Evolutionary conservation across 2,888 invertebrate species (phyloP), one percentile per base, ranked within the genome.

Genomic region (Epinotia demarniana): DNA sequence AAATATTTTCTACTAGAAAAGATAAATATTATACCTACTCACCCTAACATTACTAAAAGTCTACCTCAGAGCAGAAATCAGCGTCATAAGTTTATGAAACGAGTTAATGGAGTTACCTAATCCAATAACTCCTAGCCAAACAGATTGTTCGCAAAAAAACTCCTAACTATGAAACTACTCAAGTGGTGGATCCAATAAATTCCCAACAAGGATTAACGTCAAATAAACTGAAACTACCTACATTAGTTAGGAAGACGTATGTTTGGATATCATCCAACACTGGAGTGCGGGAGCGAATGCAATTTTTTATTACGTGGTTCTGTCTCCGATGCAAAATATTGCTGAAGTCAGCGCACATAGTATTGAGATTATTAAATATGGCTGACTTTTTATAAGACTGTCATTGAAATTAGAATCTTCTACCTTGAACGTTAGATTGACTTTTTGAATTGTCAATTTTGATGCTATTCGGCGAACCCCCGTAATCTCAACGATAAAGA

Each of bases 151-250:
- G 12, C 61, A 53, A 46, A 71, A 72, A 39, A 72, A 46, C 43
- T 62, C 63, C 43, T 53, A n/a, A n/a, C n/a, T n/a, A 57, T 72
- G 63, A 57, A 72, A 57, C 63, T 57, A 57, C 63, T 57, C 57
- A 43, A 68, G 57, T 68, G 67, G 3, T 23, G 23, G 27, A 67
- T 55, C 43, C 63, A 72, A 72, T 72, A 72, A 72, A 72, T 72
- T 23, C 43, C 57, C 16, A 72, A 57, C 55, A 72, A 49, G 63
- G 63, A 72, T 72, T 72, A 72, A 57, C 72, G 72, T 72, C 72
- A 63, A 63, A 72, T 72, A 72, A 72, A 72, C 63, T 72, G 63
- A 57, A 72, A 72, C 72, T 72, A 63, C 72, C 63, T 63, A 63
- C 72, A 72, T 72, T 72, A 72, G 63, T 72, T 57, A 57, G 57